A percentile compares a stretch with the other conserved stretches of the same genome.
These are phyloP conservation scores for Myotis daubentonii DNA, from an alignment of 2,797 vertebrate genomes.

Conservation along the genomic window DNA sequence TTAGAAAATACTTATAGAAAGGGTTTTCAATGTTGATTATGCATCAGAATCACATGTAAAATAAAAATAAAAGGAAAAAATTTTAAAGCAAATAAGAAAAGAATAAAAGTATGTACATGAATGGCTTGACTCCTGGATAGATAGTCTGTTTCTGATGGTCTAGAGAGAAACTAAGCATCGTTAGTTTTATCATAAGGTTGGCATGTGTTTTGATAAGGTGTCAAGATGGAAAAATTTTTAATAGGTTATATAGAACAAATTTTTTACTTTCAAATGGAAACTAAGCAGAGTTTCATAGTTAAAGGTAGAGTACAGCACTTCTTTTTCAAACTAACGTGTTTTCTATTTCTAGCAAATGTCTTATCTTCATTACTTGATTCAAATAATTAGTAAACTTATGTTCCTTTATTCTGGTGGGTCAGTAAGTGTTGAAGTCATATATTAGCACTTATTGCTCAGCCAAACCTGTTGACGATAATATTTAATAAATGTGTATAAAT, in stretches of 20 bases:
- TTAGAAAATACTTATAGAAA: not conserved
- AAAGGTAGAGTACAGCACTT: not conserved
- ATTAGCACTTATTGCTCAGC: constrained; percentile 6
- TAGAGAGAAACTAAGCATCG: not conserved
- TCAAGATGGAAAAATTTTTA: not conserved
- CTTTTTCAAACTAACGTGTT: not conserved
- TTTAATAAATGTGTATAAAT: constrained; percentile 49
- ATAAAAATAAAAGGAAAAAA: not conserved
- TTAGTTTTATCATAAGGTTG: not conserved
- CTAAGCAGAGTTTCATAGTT: not conserved
- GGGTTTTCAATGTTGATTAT: not conserved
- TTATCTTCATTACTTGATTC: not conserved
- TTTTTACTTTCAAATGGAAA: not conserved
- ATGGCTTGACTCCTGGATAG: not conserved
- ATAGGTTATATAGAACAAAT: not conserved
- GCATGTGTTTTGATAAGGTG: not conserved
- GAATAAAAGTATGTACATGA: not conserved
- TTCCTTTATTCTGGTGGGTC: not conserved
- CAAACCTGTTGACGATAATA: constrained; percentile 45
- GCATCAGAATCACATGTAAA: not conserved
- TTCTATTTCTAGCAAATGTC: not conserved
- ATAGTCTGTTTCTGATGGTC: not conserved
- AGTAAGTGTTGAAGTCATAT: not conserved
- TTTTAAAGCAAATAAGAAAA: not conserved
- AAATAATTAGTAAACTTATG: not conserved